Conservation (phyloP, 2,113 vertebrate genomes). For the Poeciliopsis retropinna region DNA sequence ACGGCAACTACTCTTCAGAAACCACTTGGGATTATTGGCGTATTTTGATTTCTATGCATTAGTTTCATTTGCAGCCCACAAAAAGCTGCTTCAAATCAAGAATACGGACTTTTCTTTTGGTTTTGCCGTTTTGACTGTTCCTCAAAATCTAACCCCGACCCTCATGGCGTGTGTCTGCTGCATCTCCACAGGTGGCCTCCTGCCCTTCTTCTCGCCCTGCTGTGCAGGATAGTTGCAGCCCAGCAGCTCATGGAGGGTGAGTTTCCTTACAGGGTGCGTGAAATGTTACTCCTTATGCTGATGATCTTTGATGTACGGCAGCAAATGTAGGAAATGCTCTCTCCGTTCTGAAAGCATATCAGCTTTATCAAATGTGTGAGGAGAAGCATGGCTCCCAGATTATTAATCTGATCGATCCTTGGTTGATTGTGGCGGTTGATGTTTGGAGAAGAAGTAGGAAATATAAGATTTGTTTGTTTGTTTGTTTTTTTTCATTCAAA, state of each 20-base stretch:
- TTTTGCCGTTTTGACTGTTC: neutral
- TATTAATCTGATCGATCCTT: too few relatives aligned
- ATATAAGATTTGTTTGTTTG: too few relatives aligned
- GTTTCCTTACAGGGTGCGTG: neutral
- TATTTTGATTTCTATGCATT: neutral
- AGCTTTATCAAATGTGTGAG: neutral
- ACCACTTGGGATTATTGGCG: neutral
- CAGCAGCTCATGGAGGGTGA: slow-evolving; percentile 73
- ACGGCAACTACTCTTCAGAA: slow-evolving; percentile 6
- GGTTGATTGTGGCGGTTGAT: too few relatives aligned
- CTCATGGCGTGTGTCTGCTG: slow-evolving; percentile 4
- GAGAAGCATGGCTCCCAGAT: neutral
- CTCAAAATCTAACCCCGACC: neutral
- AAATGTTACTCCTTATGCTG: neutral
- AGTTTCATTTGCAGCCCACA: neutral
- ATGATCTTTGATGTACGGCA: neutral
- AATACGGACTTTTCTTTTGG: too few relatives aligned
- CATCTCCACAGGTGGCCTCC: slow-evolving; percentile 66
- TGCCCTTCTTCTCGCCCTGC: slow-evolving; percentile 52
- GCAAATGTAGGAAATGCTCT: too few relatives aligned
- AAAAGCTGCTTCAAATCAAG: neutral
- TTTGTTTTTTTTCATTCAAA: too few relatives aligned
- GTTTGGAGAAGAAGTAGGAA: too few relatives aligned
- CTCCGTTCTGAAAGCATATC: neutral
- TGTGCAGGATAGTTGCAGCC: slow-evolving; percentile 55